Conservation (phyloP, 2,888 invertebrate genomes). For the Thera britannica region DNA sequence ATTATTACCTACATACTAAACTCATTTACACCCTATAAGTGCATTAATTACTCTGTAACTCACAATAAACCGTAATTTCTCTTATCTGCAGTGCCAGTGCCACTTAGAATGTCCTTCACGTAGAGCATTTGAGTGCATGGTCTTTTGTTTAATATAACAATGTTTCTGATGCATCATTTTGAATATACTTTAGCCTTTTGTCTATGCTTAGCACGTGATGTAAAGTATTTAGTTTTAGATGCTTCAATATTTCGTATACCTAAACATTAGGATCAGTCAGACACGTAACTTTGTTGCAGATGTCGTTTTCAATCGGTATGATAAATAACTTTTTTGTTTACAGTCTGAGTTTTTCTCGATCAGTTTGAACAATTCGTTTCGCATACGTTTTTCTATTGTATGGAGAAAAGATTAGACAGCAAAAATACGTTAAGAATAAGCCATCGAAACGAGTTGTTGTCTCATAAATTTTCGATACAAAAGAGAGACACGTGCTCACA, state of each 20-base stretch:
- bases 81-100: not conserved
- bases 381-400: no score
- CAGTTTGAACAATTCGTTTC: no score
- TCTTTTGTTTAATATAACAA: not conserved
- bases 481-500: no score
- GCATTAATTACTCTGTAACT: not conserved
- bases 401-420: no score
- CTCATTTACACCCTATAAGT: no score
- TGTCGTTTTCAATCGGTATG: no score
- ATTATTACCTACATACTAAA: not conserved
- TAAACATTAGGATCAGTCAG: not conserved
- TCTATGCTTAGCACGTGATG: constrained; percentile 17
- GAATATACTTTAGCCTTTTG: not conserved
- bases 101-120: not conserved
- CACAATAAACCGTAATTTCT: not conserved
- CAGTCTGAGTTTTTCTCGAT: no score
- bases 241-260: not conserved
- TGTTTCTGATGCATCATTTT: constrained; percentile 1
- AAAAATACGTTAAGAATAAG: no score
- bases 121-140: constrained; percentile 4
- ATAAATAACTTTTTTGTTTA: no score
- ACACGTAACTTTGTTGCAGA: not conserved
- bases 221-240: constrained; percentile 9
- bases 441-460: no score
- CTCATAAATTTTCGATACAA: no score